Evolutionary conservation across 2,113 vertebrate species (phyloP), one percentile per base, ranked within the genome.

Genomic region (Leucoraja erinaceus): DNA sequence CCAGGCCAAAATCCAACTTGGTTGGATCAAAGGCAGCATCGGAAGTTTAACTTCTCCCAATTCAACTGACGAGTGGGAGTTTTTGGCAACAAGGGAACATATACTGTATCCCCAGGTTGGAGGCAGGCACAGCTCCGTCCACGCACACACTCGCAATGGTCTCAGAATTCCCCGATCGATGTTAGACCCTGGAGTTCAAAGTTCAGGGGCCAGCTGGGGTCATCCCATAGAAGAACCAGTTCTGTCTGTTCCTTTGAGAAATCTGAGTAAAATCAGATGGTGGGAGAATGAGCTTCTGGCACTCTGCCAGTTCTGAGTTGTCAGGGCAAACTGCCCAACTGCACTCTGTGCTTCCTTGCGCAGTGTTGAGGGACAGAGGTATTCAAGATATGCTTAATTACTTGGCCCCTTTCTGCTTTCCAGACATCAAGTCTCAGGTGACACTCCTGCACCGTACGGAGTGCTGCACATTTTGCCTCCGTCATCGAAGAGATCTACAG

Each of bases 211-310:
- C 83, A 88, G 83, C 83, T 66, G 83, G 59, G n/a, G 83, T 88
- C 83, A 31, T 66, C 59, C 11, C 59, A 66, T 31, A 88, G 83
- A n/a, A 63, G n/a, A 86, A 86, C 59, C 83, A 63, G 83, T 61
- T 86, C 22, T 31, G 59, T 63, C 59, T 63, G 83, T 16, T 88
- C 56, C 59, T 88, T n/a, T 66, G 59, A 63, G 83, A n/a, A 88
- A 88, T 59, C 83, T 88, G 59, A 88, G 59, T 63, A 88, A 88
- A 16, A 63, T 88, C 83, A 88, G 59, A 88, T 88, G 83, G 56
- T 61, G 59, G 61, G 7, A n/a, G 59, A 54, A 25, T 11, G 4
- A 28, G 22, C 2, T 28, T 83, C 79, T 83, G 79, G 47, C 79
- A 63, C 83, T 8, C 12, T 88, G 59, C 59, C n/a, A 88, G 83